Conservation (phyloP, 1,140 invertebrate genomes). For the Arion vulgaris region DNA sequence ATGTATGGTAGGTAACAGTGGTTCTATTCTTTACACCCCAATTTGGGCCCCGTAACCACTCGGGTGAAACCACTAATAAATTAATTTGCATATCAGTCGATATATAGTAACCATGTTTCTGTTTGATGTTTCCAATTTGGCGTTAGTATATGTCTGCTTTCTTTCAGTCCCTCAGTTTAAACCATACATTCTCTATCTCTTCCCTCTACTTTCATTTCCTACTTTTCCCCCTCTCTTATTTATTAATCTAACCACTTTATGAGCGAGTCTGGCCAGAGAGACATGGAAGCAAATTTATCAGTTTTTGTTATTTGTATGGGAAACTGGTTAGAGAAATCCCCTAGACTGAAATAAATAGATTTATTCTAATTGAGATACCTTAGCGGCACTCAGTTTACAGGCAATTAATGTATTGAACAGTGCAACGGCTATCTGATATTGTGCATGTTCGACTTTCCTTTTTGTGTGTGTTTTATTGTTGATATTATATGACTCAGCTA, state of each 20-base stretch:
- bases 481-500: background rate
- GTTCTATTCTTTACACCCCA: too few species aligned
- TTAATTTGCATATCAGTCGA: too few species aligned
- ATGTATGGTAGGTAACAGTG: too few species aligned
- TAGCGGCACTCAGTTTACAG: background rate
- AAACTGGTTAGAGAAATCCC: background rate
- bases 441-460: background rate
- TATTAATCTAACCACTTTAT: background rate
- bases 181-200: background rate
- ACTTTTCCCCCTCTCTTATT: background rate
- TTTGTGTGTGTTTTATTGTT: background rate
- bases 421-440: background rate
- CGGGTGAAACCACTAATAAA: too few species aligned
- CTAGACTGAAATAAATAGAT: background rate
- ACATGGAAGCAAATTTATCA: background rate
- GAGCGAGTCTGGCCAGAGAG: background rate
- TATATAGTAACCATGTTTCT: too few species aligned
- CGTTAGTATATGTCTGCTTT: too few species aligned
- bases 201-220: background rate
- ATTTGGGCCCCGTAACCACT: too few species aligned
- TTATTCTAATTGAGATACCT: constrained; percentile 7
- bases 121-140: too few species aligned
- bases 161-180: too few species aligned
- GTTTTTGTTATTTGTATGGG: background rate
- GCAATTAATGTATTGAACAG: background rate